These are phyloP conservation scores for Polypedilum vanderplanki DNA, from an alignment of 1,140 invertebrate species.

Conservation along the genomic window DNA sequence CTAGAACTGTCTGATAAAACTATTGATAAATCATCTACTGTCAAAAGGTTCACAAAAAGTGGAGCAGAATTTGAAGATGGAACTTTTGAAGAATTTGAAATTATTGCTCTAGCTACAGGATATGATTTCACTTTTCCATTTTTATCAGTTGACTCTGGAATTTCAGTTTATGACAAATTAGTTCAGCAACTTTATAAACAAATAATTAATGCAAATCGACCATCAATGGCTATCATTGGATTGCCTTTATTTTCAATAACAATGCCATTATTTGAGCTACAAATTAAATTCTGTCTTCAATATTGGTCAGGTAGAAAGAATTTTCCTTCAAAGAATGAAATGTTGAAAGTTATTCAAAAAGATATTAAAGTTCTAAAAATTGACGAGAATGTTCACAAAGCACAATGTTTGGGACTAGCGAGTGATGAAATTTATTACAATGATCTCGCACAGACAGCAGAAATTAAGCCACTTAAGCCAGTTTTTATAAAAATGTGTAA, in stretches of 20 bases:
- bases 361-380: constrained; percentile 49
- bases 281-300: constrained; percentile 44
- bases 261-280: constrained; percentile 57
- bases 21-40: constrained; percentile 52
- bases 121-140: constrained; percentile 43
- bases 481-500: constrained; percentile 36
- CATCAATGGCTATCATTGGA: constrained; percentile 56
- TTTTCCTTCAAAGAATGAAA: constrained; percentile 42
- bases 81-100: constrained; percentile 53
- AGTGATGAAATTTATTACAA: constrained; percentile 51
- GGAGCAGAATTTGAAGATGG: constrained; percentile 52
- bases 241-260: constrained; percentile 50
- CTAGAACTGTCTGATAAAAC: constrained; percentile 53
- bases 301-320: not conserved
- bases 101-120: constrained; percentile 43
- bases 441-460: constrained; percentile 50
- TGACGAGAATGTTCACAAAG: constrained; percentile 53
- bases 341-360: constrained; percentile 51
- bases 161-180: constrained; percentile 46
- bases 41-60: constrained; percentile 46
- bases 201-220: constrained; percentile 52
- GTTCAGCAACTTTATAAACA: constrained; percentile 58
- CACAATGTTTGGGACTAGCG: constrained; percentile 54
- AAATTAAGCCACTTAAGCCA: constrained; percentile 46
- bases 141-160: constrained; percentile 29